Percentiles rank a stretch among this genome's conserved stretches.
These are phyloP conservation scores for Poeciliopsis prolifica DNA, from an alignment of 2,113 vertebrate species.

Conservation along the genomic window DNA sequence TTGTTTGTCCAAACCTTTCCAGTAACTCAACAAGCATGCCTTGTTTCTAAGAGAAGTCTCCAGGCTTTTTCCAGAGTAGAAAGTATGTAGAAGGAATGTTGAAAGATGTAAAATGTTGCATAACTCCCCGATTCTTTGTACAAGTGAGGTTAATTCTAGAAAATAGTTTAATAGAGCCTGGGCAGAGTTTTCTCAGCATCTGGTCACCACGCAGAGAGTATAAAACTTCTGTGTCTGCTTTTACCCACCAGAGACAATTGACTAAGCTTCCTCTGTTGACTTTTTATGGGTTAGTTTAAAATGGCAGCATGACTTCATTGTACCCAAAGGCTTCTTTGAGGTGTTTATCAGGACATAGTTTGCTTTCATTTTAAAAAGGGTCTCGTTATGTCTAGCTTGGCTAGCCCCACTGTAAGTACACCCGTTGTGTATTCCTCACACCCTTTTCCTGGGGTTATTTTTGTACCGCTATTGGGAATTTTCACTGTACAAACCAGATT, in stretches of 20 bases:
- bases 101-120: constrained; percentile 61
- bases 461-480: constrained; percentile 37
- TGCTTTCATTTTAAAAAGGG: not conserved
- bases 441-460: constrained; percentile 46
- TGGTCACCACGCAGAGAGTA: constrained; percentile 16
- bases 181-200: constrained; percentile 48
- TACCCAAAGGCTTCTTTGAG: not conserved
- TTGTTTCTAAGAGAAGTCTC: constrained; percentile 55
- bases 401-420: constrained; percentile 1
- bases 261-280: constrained; percentile 13
- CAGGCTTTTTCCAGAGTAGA: constrained; percentile 39
- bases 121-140: constrained; percentile 46
- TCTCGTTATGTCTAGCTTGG: not conserved
- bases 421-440: constrained; percentile 30
- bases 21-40: constrained; percentile 44
- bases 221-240: constrained; percentile 1
- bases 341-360: not conserved
- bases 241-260: constrained; percentile 32
- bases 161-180: constrained; percentile 18
- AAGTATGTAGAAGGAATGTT: constrained; percentile 37
- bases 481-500: constrained; percentile 15
- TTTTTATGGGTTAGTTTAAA: constrained; percentile 15
- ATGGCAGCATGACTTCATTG: not conserved
- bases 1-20: constrained; percentile 32
- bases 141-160: constrained; percentile 61